Evolutionary conservation across 2,888 invertebrate species (phyloP).

Genomic region (Oligia strigilis): DNA sequence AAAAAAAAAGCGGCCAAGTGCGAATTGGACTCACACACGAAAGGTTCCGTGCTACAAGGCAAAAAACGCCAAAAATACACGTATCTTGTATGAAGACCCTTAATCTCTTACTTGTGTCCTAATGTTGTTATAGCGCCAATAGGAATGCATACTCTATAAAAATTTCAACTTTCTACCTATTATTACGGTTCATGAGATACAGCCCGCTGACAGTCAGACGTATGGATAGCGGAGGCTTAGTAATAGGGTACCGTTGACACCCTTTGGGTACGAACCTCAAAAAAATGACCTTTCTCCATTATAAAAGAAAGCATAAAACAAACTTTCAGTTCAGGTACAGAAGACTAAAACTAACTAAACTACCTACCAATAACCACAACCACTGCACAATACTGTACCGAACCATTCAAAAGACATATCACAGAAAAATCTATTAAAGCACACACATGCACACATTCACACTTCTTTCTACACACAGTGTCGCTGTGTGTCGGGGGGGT

Average conservation of each 20-base stretch:
- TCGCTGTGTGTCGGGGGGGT: constrained; percentile 67
- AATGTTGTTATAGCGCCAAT: background rate
- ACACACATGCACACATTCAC: constrained; percentile 55
- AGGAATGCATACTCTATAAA: background rate
- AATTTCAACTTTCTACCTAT: background rate
- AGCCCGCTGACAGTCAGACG: background rate
- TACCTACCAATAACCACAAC: constrained; percentile 27
- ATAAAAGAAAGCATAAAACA: background rate
- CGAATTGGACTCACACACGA: no score
- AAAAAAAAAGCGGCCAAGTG: no score
- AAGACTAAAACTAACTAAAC: background rate
- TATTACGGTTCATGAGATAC: background rate
- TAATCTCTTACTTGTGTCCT: no score
- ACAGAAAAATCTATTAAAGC: constrained; percentile 68
- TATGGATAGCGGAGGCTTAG: background rate
- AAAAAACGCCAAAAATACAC: background rate
- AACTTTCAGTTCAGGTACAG: background rate
- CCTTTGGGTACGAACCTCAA: no score
- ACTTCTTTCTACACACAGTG: constrained; percentile 58
- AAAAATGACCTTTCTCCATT: background rate
- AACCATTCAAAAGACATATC: constrained; percentile 59
- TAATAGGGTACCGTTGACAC: background rate
- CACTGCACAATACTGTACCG: constrained; percentile 38
- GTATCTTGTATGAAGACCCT: no score
- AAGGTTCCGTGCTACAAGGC: no score